Evolutionary conservation across 2,797 vertebrate species (phyloP), one percentile per base, ranked within the genome.

Genomic region (Chaunax sp.): DNA sequence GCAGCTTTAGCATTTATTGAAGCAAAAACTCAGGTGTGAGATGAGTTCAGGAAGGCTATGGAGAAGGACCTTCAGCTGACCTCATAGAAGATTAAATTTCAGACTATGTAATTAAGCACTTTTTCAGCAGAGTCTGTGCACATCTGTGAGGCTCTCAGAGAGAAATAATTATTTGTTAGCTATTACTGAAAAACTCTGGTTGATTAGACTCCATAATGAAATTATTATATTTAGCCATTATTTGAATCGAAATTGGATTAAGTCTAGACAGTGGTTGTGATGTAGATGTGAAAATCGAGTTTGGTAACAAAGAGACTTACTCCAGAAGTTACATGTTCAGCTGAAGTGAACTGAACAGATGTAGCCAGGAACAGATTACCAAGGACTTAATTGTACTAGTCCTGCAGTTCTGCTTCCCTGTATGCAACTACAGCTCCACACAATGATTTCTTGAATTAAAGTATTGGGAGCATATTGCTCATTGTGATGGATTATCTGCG

Each of bases 401-500:
- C 28, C 33, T 35, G 33, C 7, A 35, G 7, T 11, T 35, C 33
- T 35, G 33, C 12, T 35, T 35, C n/a, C 33, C 33, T 35, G 33
- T 35, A 10, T 11, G 12, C 33, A 59, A 19, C 25, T 33, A 30
- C 52, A 51, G 54, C 35, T 3, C 51, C 5, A 10, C 56, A 62
- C 65, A 69, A 15, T 22, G 14, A 63, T 68, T 64, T 25, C 41
- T 56, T 45, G 46, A 58, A 14, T 40, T 53, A 74, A 64, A 47
- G 19, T 46, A 38, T 78, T 67, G 63, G 50, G 64, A 65, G 74
- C 37, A 30, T 50, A 75, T 79, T 68, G 2, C 68, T 82, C 68
- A 59, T 40, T 64, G 44, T 82, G 83, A 88, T 86, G 72, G 64
- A 84, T 83, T 43, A 53, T 61, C 30, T 71, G 74, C 59, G 76